Evolutionary conservation across 2,888 invertebrate genomes (phyloP), one percentile per base, ranked within the genome.

Genomic region (Drosophila rellima): DNA sequence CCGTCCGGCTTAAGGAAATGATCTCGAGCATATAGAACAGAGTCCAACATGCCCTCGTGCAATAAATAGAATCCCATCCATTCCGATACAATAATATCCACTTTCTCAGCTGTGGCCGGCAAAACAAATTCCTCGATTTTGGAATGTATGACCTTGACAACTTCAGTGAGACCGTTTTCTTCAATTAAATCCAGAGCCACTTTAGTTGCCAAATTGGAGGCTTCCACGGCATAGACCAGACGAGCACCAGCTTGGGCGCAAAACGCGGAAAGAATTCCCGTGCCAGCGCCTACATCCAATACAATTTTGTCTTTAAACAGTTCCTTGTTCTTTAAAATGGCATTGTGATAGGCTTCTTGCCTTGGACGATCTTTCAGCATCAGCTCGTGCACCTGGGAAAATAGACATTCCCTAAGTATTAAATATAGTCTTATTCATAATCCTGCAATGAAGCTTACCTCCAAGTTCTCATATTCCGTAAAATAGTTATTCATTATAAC

Each of bases 11-110:
- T 96, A 0, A 98, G 93, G 92, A 96, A 97, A 72, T 94, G 94
- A 89, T 98, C 96, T 80, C 97, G 94, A 0, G 98, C 98, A 82
- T 93, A 93, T 11, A 98, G 93, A 3, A 99, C 96, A 0, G 98
- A 97, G 91, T 98, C 97, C 57, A 99, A 92, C 99, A 99, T 99
- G 7, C 97, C 98, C 93, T 99, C 98, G 90, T 98, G 98, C 15
- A 99, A 93, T 33, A 99, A 93, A 93, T 98, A 98, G 92, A 98
- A 98, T 0, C 98, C 98, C 98, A 99, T 99, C 98, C 98, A 99
- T 93, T 99, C 98, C 0, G 98, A 98, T 5, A 99, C 95, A 73
- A 99, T 97, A 10, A 97, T 94, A 92, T 98, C 98, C 1, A 97
- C 96, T 92, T 96, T 95, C 8, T 94, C 94, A 54, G 94, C 82